Evolutionary conservation across 2,888 invertebrate species (phyloP), one percentile per base, ranked within the genome.

Genomic region (Zaprionus bogoriensis): DNA sequence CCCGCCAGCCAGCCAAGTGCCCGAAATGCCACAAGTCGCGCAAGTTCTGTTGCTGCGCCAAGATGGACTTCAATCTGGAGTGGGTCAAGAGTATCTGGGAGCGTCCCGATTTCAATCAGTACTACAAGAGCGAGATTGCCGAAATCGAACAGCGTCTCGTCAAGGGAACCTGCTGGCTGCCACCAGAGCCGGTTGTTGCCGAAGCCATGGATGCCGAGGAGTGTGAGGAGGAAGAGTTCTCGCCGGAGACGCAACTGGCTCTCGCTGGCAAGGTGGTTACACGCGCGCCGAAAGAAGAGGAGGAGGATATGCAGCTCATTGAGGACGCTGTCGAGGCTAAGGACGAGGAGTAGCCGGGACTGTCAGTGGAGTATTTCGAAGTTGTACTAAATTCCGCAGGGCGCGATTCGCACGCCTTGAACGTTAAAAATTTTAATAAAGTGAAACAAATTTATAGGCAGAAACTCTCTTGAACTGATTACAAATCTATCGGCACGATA

Each of bases 21-120:
- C 85, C 89, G 38, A 79, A 77, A 12, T 89, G 89, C 54, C 85
- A 86, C 68, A 89, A 88, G 47, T 77, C 81, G 0, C 55, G 74
- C 17, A 82, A 80, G 28, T 87, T 76, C 72, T 89, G 89, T 25
- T 74, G 81, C 45, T 89, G 89, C 58, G 28, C 78, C 41, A 89
- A 89, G 53, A 81, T 89, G 67, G 74, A 89, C 53, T 89, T 89
- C 55, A 68, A 74, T 57, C 54, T 89, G 25, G 77, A 89, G 22
- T 89, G 89, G 89, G 86, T 89, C 12, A 75, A 75, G 65, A 89
- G 89, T 20, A 89, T 89, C 10, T 89, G 89, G 89, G 67, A 74
- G 36, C 82, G 89, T 5, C 88, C 88, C 3, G 89, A 89, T 51
- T 88, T 89, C 66, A 79, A 89, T 47, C 71, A 64, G 22, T 89